phyloP scores from a whole-genome alignment of 2,113 vertebrate species.

The Tachycineta bicolor region DNA sequence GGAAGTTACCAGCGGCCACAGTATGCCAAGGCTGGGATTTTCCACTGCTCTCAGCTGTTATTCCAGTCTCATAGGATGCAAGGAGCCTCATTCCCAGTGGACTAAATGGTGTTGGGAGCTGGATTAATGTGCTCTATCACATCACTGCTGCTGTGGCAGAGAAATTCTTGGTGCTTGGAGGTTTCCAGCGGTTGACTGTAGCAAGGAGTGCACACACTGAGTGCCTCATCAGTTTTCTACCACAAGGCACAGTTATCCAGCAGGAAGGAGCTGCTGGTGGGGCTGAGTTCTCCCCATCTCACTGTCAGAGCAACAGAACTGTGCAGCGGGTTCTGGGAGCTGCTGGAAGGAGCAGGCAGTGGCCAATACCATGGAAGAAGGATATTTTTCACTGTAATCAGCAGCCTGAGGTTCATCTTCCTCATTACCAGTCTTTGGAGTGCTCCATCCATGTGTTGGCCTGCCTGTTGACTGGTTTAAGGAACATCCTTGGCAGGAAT shows the following conservation, averaged over 20 bases:
- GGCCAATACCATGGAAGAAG: background rate
- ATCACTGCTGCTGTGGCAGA: background rate
- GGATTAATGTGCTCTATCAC: background rate
- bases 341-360: background rate
- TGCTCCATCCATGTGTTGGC: background rate
- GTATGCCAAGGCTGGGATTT: background rate
- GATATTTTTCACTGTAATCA: accelerated
- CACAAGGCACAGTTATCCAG: background rate
- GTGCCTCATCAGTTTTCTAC: background rate
- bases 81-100: background rate
- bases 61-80: background rate
- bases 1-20: background rate
- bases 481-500: background rate
- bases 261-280: background rate
- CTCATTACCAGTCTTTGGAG: background rate
- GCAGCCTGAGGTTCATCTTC: background rate
- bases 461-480: accelerated
- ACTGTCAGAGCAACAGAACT: background rate
- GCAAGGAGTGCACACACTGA: accelerated
- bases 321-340: background rate
- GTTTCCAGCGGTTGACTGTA: background rate
- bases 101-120: background rate
- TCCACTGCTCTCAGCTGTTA: background rate
- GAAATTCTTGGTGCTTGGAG: background rate
- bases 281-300: background rate